phyloP scores from a whole-genome alignment of 2,797 vertebrate genomes.

The Pelodytes ibericus region DNA sequence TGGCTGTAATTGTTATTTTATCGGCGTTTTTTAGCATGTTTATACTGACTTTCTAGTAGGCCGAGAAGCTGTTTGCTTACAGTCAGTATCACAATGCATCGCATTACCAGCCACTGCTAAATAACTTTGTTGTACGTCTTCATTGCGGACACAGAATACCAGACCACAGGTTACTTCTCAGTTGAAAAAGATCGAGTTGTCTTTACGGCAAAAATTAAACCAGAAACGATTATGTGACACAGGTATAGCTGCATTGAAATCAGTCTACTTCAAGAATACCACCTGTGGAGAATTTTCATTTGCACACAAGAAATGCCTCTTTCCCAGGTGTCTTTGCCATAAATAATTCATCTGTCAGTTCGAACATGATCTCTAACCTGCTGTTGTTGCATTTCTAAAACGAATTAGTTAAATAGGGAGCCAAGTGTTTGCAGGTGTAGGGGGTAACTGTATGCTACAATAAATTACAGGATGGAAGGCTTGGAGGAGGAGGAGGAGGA shows the following conservation, averaged over 20 bases:
- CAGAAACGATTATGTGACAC: slow-evolving; percentile 31
- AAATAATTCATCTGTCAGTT: slow-evolving; percentile 42
- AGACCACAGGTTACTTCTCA: slow-evolving; percentile 16
- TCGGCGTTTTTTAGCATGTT: too few species aligned
- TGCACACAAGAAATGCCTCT: slow-evolving; percentile 29
- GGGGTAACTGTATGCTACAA: neutral
- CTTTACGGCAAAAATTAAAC: slow-evolving; percentile 42
- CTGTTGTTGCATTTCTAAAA: slow-evolving; percentile 30
- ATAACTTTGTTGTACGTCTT: slow-evolving; percentile 33
- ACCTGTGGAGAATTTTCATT: slow-evolving; percentile 34
- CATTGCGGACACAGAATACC: slow-evolving; percentile 27
- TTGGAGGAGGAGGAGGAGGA: too few species aligned
- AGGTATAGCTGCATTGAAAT: slow-evolving; percentile 45
- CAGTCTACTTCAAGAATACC: slow-evolving; percentile 30
- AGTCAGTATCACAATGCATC: neutral
- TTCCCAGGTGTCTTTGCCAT: slow-evolving; percentile 45
- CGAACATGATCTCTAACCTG: slow-evolving; percentile 41
- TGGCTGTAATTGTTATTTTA: too few species aligned
- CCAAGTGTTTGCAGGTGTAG: neutral
- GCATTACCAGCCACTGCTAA: neutral
- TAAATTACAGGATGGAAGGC: neutral
- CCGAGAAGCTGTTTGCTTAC: neutral
- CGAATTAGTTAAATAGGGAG: slow-evolving; percentile 32
- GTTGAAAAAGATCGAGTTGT: slow-evolving; percentile 39
- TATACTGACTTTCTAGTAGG: too few species aligned